phyloP scores from a whole-genome alignment of 2,113 vertebrate species.

The Ameiurus melas region DNA sequence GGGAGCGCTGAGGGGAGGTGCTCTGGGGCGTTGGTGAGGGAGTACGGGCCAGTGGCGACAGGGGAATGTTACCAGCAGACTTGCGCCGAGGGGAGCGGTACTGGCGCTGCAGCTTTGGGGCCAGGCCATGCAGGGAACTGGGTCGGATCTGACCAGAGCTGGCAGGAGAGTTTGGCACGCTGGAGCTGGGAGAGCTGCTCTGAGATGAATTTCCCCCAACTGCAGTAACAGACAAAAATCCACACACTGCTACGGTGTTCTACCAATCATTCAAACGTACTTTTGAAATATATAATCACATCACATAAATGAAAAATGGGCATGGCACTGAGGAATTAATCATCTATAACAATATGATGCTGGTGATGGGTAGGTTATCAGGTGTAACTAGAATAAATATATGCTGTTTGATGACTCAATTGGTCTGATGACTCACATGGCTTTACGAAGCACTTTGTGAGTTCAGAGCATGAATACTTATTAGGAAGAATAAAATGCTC shows the following conservation, averaged over 20 bases:
- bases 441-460: background rate
- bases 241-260: background rate
- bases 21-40: slow-evolving; percentile 90
- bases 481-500: background rate
- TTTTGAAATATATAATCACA: background rate
- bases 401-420: too few relatives aligned
- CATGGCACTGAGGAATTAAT: background rate
- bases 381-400: background rate
- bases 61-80: slow-evolving; percentile 93
- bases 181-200: slow-evolving; percentile 97
- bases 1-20: slow-evolving; percentile 90
- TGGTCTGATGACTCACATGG: background rate
- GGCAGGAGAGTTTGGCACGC: slow-evolving; percentile 93
- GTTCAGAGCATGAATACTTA: background rate
- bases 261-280: background rate
- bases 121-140: slow-evolving; percentile 92
- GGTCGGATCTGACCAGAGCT: slow-evolving; percentile 94
- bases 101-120: slow-evolving; percentile 94
- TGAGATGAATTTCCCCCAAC: slow-evolving; percentile 93
- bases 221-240: slow-evolving; percentile 55
- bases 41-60: slow-evolving; percentile 93
- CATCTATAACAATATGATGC: background rate
- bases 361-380: background rate
- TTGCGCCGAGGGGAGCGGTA: slow-evolving; percentile 94
- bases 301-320: background rate